Conservation (phyloP, 2,113 vertebrate species). For the Semnornis frantzii region DNA sequence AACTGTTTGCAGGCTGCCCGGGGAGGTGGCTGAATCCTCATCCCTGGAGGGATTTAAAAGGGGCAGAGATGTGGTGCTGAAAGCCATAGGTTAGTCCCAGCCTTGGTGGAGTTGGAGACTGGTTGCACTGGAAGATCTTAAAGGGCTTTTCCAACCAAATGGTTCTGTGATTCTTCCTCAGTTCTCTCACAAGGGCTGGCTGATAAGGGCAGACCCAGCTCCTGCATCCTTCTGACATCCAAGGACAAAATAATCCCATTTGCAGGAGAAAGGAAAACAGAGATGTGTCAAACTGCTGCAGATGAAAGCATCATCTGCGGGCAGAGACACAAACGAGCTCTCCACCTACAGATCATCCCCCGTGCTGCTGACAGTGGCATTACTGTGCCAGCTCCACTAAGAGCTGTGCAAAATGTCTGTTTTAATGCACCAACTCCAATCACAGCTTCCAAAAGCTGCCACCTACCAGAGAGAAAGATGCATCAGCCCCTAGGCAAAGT, state of each 20-base stretch:
- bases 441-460: neutral
- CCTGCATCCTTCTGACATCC: neutral
- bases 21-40: too few relatives aligned
- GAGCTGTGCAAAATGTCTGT: conserved; percentile 18
- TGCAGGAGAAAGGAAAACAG: neutral
- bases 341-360: conserved; percentile 25
- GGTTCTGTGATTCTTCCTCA: neutral
- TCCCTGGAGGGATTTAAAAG: too few relatives aligned
- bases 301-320: conserved; percentile 23
- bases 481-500: neutral
- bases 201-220: neutral
- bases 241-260: conserved; percentile 10
- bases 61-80: too few relatives aligned
- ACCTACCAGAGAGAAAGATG: neutral
- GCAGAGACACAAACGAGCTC: neutral
- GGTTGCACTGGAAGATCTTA: too few relatives aligned
- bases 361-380: conserved; percentile 18
- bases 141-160: too few relatives aligned
- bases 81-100: too few relatives aligned
- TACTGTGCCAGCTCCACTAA: neutral
- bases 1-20: neutral
- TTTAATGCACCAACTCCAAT: conserved; percentile 15
- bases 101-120: too few relatives aligned
- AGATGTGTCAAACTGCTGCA: conserved; percentile 6
- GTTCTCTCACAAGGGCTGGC: neutral